Evolutionary conservation across 2,888 invertebrate species (phyloP), one percentile per base, ranked within the genome.

Genomic region (Cantharis flavilabris): DNA sequence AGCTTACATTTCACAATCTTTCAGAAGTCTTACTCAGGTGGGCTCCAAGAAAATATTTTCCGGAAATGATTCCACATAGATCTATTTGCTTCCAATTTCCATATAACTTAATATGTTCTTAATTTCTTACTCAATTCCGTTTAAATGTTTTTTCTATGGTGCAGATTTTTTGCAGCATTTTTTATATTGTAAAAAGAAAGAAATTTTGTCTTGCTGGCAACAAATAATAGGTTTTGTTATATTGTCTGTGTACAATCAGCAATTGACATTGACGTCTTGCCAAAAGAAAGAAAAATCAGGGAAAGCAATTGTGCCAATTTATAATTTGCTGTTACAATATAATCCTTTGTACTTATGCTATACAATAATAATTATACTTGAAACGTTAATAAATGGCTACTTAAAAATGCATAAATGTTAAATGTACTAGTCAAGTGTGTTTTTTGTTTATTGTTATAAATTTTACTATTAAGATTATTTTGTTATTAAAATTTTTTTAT

Each of bases 401-500:
- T 77, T 77, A 77, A 72, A 73, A 74, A 69, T 63, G 65, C 69
- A 77, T 77, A 72, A 75, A 75, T 72, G 76, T 76, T 76, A 63
- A 76, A 72, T 76, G 77, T 77, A 70, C 77, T 77, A 77, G 77
- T 77, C 77, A 77, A 30, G 75, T 67, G 64, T 74, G 33, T 71
- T 67, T 28, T 73, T 67, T 74, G 30, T 64, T 64, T 70, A 16
- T 75, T 71, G 75, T 75, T 75, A 71, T 75, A 62, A 33, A 75
- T 62, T 73, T 14, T 63, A 62, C 28, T 62, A 18, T 69, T 62
- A 18, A 74, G 67, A 62, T 65, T 69, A 67, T 28, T 75, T 65
- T 63, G 18, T 23, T 70, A 30, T 69, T 69, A 30, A 23, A 62
- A 71, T 63, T 49, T 64, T 71, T 62, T 62, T 26, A 20, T 49